A percentile compares a stretch with the other conserved stretches of the same genome.
These are phyloP conservation scores for Melipona quadrifasciata DNA, from an alignment of 1,140 invertebrate species.

Conservation along the genomic window DNA sequence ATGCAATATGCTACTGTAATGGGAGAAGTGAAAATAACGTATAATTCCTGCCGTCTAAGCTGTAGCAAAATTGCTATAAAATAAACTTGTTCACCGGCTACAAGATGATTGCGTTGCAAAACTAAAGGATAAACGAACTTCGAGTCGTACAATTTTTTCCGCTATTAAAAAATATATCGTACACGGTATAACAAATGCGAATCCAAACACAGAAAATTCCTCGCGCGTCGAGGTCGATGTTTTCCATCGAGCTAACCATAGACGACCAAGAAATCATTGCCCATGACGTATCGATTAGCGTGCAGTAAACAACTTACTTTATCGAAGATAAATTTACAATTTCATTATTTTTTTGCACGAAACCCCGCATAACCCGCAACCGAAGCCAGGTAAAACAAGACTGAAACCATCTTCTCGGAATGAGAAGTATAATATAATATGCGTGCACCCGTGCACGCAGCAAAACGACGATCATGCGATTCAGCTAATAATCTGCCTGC, in stretches of 20 bases:
- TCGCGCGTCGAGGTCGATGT: background rate
- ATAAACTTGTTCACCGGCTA: too few relatives aligned
- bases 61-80: too few relatives aligned
- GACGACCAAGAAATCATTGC: background rate
- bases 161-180: background rate
- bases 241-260: background rate
- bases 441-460: background rate
- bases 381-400: background rate
- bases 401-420: background rate
- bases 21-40: background rate
- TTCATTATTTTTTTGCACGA: background rate
- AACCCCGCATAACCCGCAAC: background rate
- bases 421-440: background rate
- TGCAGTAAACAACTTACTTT: background rate
- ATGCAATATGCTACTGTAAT: background rate
- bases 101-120: too few relatives aligned
- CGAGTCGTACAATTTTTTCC: background rate
- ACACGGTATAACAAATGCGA: background rate
- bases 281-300: background rate
- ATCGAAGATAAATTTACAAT: background rate
- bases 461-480: background rate
- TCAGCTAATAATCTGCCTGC: background rate
- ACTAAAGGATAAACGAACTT: too few relatives aligned
- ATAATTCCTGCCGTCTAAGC: background rate
- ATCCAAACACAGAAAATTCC: background rate